Conservation (phyloP, 2,797 vertebrate genomes). For the Cossypha heuglini region DNA sequence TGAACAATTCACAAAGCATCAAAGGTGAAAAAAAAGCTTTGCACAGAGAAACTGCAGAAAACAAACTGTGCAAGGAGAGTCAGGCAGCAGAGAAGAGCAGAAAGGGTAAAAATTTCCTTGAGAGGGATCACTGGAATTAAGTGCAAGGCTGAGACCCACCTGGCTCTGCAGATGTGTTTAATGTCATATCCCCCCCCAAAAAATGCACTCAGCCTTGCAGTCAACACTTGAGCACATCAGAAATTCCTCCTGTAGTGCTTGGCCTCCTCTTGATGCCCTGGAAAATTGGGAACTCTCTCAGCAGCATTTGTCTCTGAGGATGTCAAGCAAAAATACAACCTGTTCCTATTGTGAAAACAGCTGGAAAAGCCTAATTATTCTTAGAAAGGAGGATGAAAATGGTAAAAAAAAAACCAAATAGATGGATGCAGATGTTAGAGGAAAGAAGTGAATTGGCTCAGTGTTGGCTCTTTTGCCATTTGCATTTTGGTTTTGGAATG, state of each 20-base stretch:
- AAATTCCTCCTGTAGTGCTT: neutral
- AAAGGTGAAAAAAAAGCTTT: neutral
- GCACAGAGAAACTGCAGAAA: neutral
- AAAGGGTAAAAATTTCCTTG: neutral
- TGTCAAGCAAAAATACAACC: neutral
- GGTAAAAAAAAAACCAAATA: neutral
- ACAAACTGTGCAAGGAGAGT: neutral
- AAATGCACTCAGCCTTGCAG: neutral
- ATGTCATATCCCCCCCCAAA: neutral
- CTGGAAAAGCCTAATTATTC: neutral
- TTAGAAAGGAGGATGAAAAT: neutral
- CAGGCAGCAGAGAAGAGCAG: neutral
- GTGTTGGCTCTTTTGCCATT: neutral
- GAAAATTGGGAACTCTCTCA: neutral
- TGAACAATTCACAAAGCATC: neutral
- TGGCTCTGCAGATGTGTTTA: neutral
- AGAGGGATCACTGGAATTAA: neutral
- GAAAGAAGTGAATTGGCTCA: neutral
- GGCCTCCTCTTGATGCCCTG: neutral
- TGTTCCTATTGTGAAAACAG: neutral
- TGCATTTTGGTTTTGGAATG: neutral
- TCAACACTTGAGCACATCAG: accelerated
- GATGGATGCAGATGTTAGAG: neutral
- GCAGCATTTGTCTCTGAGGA: neutral
- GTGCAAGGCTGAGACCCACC: neutral